Evolutionary conservation across 2,113 vertebrate genomes (phyloP).

Genomic region (Bucco capensis): DNA sequence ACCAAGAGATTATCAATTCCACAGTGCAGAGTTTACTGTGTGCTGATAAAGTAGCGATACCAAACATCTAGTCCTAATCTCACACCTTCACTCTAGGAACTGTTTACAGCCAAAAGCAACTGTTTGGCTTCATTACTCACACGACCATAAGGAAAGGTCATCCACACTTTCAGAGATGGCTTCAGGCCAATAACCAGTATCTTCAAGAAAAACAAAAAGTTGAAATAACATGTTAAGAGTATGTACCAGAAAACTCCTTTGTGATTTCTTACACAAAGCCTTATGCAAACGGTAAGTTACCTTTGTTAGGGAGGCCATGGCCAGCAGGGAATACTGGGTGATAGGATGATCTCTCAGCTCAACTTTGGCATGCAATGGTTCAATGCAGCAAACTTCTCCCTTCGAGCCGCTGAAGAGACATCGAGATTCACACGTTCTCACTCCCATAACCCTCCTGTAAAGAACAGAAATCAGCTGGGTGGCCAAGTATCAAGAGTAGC

Average conservation of each 20-base stretch:
- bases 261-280: neutral
- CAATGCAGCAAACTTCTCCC: constrained; percentile 95
- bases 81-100: neutral
- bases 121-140: constrained; percentile 69
- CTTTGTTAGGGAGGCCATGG: constrained; percentile 97
- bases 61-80: neutral
- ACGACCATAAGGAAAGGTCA: constrained; percentile 95
- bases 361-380: constrained; percentile 85
- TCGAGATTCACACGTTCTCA: constrained; percentile 92
- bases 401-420: constrained; percentile 98
- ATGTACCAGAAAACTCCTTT: neutral
- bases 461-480: neutral
- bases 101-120: neutral
- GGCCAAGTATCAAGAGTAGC: neutral
- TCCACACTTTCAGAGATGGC: constrained; percentile 95
- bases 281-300: constrained; percentile 57
- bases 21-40: fast-evolving
- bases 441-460: constrained; percentile 93
- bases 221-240: neutral
- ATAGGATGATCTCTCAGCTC: constrained; percentile 94
- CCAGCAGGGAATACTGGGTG: constrained; percentile 90
- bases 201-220: constrained; percentile 66
- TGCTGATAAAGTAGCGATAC: neutral
- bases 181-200: constrained; percentile 96
- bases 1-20: neutral